Conservation (phyloP, 1,140 invertebrate genomes). For the Diprion similis region DNA sequence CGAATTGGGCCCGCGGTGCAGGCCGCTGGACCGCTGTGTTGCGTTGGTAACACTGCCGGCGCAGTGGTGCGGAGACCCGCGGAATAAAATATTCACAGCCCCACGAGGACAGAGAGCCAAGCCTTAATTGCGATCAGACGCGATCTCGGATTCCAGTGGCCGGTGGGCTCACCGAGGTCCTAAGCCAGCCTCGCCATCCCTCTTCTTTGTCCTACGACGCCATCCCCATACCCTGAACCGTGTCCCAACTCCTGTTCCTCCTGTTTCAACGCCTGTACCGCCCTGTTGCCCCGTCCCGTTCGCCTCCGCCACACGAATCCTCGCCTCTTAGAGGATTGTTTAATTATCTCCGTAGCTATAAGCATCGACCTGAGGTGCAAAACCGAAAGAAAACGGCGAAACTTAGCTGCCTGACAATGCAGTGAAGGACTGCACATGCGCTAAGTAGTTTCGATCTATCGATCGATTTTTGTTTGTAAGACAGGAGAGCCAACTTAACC, state of each 20-base stretch:
- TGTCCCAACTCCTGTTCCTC: conserved; percentile 60
- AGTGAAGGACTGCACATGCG: too few relatives aligned
- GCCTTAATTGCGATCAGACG: conserved; percentile 60
- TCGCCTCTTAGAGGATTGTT: conserved; percentile 55
- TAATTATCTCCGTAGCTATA: conserved; percentile 52
- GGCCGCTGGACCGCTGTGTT: conserved; percentile 12
- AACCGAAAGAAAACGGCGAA: too few relatives aligned
- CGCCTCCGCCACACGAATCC: conserved; percentile 27
- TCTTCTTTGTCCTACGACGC: conserved; percentile 25
- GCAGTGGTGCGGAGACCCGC: conserved; percentile 4
- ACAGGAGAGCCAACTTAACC: too few relatives aligned
- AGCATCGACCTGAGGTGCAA: too few relatives aligned
- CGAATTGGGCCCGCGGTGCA: conserved; percentile 38
- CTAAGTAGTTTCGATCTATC: too few relatives aligned
- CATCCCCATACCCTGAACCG: conserved; percentile 30
- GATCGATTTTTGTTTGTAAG: too few relatives aligned
- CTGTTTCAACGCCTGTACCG: conserved; percentile 62
- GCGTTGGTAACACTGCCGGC: conserved; percentile 16
- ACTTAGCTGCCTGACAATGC: too few relatives aligned
- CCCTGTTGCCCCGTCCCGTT: conserved; percentile 50
- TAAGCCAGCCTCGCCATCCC: not conserved
- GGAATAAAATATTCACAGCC: conserved; percentile 54
- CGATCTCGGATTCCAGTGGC: conserved; percentile 55
- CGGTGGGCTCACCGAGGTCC: conserved; percentile 33
- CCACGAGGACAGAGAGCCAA: conserved; percentile 37